Base-by-base conservation (phyloP, 2,113 vertebrate species). In the Nycticryphes semicollaris region DNA sequence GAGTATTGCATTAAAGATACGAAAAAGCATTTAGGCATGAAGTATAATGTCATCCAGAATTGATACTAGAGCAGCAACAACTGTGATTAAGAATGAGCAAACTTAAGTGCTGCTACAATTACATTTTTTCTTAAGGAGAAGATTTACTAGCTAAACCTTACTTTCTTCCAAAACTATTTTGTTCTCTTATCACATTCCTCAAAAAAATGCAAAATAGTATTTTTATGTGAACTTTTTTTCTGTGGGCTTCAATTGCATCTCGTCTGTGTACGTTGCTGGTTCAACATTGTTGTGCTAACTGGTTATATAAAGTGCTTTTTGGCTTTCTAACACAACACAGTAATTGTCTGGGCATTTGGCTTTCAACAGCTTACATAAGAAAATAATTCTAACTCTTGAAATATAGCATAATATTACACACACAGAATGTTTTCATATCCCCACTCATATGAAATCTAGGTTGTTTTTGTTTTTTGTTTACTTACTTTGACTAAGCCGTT, bases 401-500 rank as follows among this genome's bases (percentile, higher is more conserved):
- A 75, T 45, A 68, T 14, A 85, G 47, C 9, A 54, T 12, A 37
- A 9, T 24, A 73, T 41, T 54, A 72, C 25, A 81, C 87, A 73
- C 5, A 8, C 7, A 51, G 33, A 51, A 70, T 39, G 24, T 39
- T 78, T 62, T 54, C 31, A n/a, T 45, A 30, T 23, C 14, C 18
- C 33, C 33, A 48, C 16, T 56, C 17, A 33, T 12, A 50, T 11
- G 30, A 85, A 41, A 59, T 51, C 28, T 20, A 33, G 4, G 3
- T 33, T 66, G 59, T 7, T 79, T n/a, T 33, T 39, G 56, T 54
- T 62, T 70, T n/a, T n/a, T n/a, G n/a, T n/a, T n/a, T n/a, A 66
- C 51, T 79, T 8, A 51, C 66, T 95, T 96, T 57, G 56, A 48
- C 33, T 22, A 63, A 98, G 98, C 99, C 99, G 99, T 27, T 84